These are phyloP conservation scores for Tachuris rubrigastra DNA, from an alignment of 2,113 vertebrate species.

Conservation along the genomic window DNA sequence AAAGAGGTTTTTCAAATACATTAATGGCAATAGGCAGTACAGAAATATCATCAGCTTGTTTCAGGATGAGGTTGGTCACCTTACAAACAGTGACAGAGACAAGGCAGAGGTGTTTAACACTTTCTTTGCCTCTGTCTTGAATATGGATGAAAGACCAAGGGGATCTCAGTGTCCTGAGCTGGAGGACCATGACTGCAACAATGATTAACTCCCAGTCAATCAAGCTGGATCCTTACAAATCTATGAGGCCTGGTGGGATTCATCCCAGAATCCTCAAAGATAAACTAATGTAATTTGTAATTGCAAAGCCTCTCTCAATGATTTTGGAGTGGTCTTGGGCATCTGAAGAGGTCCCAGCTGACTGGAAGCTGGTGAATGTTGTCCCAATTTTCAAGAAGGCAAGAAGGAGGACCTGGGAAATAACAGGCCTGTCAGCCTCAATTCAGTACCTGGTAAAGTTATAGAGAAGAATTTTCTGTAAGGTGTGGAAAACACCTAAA, in stretches of 20 bases:
- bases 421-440: not conserved
- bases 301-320: not conserved
- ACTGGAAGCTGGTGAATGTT: not conserved
- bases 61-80: not conserved
- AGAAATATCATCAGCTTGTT: not conserved
- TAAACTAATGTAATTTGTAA: not conserved
- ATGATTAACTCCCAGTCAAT: not conserved
- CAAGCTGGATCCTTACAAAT: not conserved
- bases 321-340: not conserved
- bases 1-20: not conserved
- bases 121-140: not conserved
- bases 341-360: not conserved
- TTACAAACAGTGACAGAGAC: not conserved
- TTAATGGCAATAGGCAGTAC: not conserved
- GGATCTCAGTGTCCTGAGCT: not conserved
- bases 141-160: not conserved
- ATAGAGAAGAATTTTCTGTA: not conserved
- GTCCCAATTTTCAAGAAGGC: not conserved
- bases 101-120: not conserved
- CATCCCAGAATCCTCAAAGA: not conserved
- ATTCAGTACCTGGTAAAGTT: not conserved
- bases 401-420: not conserved
- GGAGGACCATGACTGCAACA: not conserved
- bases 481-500: not conserved
- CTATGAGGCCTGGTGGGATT: not conserved